Evolutionary conservation across 2,888 invertebrate genomes (phyloP).

Genomic region (Teinopalpus imperialis): DNA sequence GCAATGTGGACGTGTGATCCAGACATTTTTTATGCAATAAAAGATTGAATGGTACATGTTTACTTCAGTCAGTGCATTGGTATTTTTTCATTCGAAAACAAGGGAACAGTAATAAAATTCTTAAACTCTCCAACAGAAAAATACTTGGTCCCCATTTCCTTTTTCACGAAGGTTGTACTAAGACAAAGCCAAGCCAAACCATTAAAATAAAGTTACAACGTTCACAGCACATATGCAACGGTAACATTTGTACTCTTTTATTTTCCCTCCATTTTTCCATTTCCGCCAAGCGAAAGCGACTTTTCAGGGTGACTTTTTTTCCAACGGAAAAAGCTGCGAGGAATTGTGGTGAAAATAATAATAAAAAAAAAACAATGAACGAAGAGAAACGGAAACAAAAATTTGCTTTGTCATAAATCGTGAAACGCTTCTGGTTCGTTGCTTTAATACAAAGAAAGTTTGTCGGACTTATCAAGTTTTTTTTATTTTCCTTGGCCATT

Average conservation of each 20-base stretch:
- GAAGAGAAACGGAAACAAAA: slow-evolving; percentile 76
- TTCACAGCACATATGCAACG: slow-evolving; percentile 63
- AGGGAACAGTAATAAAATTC: background rate
- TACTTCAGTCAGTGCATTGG: too few species aligned
- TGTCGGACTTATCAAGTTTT: slow-evolving; percentile 60
- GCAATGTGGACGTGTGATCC: too few species aligned
- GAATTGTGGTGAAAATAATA: slow-evolving; percentile 67
- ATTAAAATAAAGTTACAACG: slow-evolving; percentile 53
- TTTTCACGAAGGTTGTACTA: slow-evolving; percentile 9
- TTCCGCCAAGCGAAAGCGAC: slow-evolving; percentile 74
- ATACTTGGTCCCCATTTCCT: slow-evolving; percentile 6
- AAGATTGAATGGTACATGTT: too few species aligned
- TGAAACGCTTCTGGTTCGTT: slow-evolving; percentile 72
- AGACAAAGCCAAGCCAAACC: slow-evolving; percentile 37
- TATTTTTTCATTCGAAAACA: too few species aligned
- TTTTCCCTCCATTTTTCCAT: slow-evolving; percentile 70
- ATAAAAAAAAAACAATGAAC: slow-evolving; percentile 70
- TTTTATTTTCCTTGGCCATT: slow-evolving; percentile 49
- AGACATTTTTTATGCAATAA: too few species aligned
- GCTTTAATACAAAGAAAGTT: slow-evolving; percentile 73
- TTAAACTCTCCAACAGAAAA: background rate
- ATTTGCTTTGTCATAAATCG: slow-evolving; percentile 80
- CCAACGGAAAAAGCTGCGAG: slow-evolving; percentile 65
- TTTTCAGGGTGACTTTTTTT: slow-evolving; percentile 72
- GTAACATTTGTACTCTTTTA: slow-evolving; percentile 50